A percentile compares a stretch with the other conserved stretches of the same genome.
Conservation (phyloP, 2,113 vertebrate genomes). For the Indicator maculatus region DNA sequence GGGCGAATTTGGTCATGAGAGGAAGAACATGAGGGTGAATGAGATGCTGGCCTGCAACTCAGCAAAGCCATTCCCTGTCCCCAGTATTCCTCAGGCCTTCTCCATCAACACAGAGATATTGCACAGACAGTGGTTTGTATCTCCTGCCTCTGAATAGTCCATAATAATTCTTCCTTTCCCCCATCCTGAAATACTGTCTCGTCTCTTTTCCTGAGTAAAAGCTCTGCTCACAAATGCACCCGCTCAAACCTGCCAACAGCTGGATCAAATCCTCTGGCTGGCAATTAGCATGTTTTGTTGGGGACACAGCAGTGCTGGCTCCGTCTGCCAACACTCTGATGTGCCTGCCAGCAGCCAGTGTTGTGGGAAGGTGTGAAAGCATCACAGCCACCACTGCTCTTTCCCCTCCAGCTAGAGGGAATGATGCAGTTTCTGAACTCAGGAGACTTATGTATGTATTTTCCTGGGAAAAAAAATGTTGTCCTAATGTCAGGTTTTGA, state of each 20-base stretch:
- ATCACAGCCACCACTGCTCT: neutral
- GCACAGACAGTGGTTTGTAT: neutral
- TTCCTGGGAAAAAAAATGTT: neutral
- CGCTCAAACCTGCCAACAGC: neutral
- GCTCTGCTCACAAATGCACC: neutral
- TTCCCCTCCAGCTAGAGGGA: neutral
- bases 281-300: neutral
- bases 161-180: neutral
- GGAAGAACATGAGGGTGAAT: neutral
- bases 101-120: accelerated
- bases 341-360: neutral
- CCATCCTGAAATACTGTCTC: neutral
- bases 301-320: neutral
- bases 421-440: neutral
- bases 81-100: neutral
- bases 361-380: neutral
- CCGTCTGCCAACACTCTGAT: neutral
- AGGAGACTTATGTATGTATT: neutral
- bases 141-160: neutral
- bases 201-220: neutral
- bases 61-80: neutral
- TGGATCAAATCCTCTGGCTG: neutral
- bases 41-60: neutral
- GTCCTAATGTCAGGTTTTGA: neutral
- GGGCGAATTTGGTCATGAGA: too few relatives aligned